Evolutionary conservation across 2,888 invertebrate genomes (phyloP).

Genomic region (Heliconius hortense): DNA sequence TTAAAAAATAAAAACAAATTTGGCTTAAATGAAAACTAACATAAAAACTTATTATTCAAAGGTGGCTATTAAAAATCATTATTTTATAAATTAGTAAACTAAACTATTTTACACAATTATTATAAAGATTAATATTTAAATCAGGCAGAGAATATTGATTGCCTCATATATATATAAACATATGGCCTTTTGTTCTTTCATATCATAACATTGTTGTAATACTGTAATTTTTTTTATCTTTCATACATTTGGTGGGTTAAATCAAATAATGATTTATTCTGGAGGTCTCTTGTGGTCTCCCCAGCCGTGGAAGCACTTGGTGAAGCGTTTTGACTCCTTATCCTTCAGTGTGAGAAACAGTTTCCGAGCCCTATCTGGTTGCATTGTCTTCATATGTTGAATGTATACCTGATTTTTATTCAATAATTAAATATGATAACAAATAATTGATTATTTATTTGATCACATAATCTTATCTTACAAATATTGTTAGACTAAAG

Average conservation of each 20-base stretch:
- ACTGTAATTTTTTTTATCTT: neutral
- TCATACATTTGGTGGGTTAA: slow-evolving; percentile 8
- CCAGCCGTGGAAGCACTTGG: slow-evolving; percentile 99
- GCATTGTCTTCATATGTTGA: slow-evolving; percentile 97
- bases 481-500: neutral
- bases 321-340: slow-evolving; percentile 96
- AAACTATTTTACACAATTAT: neutral
- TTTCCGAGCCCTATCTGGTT: slow-evolving; percentile 94
- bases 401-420: slow-evolving; percentile 91
- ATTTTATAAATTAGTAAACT: slow-evolving; percentile 10
- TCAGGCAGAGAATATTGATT: neutral
- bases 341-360: slow-evolving; percentile 97
- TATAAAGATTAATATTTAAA: neutral
- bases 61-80: neutral
- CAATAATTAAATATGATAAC: neutral
- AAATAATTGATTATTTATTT: neutral
- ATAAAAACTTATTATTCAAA: neutral
- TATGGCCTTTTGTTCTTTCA: slow-evolving; percentile 9
- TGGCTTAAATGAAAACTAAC: neutral
- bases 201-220: slow-evolving; percentile 19
- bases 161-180: slow-evolving; percentile 6
- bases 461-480: neutral
- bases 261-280: slow-evolving; percentile 76
- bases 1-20: neutral
- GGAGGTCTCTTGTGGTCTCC: slow-evolving; percentile 92